phyloP scores from a whole-genome alignment of 2,888 invertebrate genomes.

The Asteroscopus sphinx region DNA sequence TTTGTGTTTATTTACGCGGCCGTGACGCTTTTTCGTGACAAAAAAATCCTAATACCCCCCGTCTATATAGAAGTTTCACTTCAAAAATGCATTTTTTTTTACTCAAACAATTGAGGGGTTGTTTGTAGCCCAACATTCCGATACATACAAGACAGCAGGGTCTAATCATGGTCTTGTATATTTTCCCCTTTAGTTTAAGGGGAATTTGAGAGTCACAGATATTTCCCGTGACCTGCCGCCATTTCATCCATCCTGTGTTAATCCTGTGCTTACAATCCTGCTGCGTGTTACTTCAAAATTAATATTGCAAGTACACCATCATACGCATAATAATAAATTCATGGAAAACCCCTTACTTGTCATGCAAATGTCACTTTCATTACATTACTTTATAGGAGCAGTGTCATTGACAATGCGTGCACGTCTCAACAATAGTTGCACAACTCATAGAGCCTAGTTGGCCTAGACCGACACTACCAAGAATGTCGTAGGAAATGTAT shows the following conservation, averaged over 20 bases:
- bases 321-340: slow-evolving; percentile 42
- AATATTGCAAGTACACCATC: slow-evolving; percentile 28
- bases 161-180: too few species aligned
- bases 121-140: too few species aligned
- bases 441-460: slow-evolving; percentile 43
- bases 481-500: slow-evolving; percentile 20
- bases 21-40: too few species aligned
- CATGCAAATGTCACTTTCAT: slow-evolving; percentile 57
- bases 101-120: too few species aligned
- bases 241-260: not conserved
- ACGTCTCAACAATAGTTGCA: slow-evolving; percentile 46
- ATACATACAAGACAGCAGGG: too few species aligned
- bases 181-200: too few species aligned
- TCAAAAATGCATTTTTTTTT: too few species aligned
- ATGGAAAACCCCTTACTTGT: slow-evolving; percentile 52
- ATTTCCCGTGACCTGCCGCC: too few species aligned
- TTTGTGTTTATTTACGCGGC: too few species aligned
- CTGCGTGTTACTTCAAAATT: slow-evolving; percentile 10
- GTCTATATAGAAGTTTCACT: too few species aligned
- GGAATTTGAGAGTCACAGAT: too few species aligned
- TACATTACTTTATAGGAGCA: slow-evolving; percentile 45
- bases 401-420: slow-evolving; percentile 47
- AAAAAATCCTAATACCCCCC: too few species aligned
- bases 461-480: slow-evolving; percentile 48
- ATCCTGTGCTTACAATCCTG: not conserved